Evolutionary conservation across 2,113 vertebrate genomes (phyloP), one percentile per base, ranked within the genome.

Genomic region (Pithys albifrons): DNA sequence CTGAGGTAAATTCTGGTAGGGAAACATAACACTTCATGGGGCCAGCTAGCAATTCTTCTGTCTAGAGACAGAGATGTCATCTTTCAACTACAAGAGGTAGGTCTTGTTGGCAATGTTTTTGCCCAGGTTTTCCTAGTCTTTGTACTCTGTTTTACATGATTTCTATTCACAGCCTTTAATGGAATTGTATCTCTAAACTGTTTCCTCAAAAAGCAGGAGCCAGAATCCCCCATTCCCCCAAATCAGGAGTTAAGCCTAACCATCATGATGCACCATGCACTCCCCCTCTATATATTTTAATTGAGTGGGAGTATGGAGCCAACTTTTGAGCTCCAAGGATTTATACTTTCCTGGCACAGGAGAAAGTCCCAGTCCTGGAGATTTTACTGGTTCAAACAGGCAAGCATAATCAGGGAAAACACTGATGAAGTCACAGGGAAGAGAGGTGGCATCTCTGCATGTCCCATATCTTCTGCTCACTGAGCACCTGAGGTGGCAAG

Each of bases 401-500:
- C 24, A 46, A 62, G 46, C 1, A 7, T 45, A 64, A 5, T 10
- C 2, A 10, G 28, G 54, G 27, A 55, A 89, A 78, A 64, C 0
- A 1, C 14, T 15, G 7, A 1, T 3, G 23, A 64, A 66, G 23
- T 78, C 51, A 46, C 4, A 19, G 12, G 4, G 22, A 75, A 48
- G 45, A 79, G 62, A 66, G 37, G 7, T 4, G 10, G 13, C 6
- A 2, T 41, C 39, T 65, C 46, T 0, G 0, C 9, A 7, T 2
- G 2, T 19, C 35, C 29, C 0, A 0, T 22, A 9, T n/a, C 17
- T 71, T 66, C 43, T 80, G 70, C 45, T 78, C 0, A 0, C 62
- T 24, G 37, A 76, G 41, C 45, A 57, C 51, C 45, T 77, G 69
- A 49, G n/a, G 23, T 58, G 24, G 29, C 79, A 62, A 41, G 6